Base-by-base conservation (phyloP, 2,888 invertebrate species). In the Drosophila infuscata region DNA sequence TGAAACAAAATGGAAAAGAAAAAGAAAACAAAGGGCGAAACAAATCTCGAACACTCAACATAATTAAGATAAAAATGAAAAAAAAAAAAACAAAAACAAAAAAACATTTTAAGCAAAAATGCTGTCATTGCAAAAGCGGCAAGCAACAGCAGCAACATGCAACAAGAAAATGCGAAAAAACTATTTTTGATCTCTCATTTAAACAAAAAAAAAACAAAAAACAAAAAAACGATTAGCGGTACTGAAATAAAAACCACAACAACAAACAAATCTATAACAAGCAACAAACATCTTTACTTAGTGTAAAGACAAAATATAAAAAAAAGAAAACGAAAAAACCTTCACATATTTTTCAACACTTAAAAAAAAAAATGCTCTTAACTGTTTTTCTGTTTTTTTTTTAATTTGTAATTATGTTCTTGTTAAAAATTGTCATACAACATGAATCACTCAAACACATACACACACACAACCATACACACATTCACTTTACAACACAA, bases 111-210 rank as follows among this genome's bases (percentile, higher is more conserved):
- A 66, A 56, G 29, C 59, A 59, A 60, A 43, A 64, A 60, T 69
- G 69, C 54, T 54, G 67, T 54, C 48, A 53, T 20, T 38, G 54
- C 32, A 54, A 70, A 49, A 61, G 33, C 25, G 25, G 25, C 25
- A 20, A 20, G 20, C 20, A 46, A 20, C 20, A 46, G 46, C 52
- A 68, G 51, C 64, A 83, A 74, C 58, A 78, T 46, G 46, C 46
- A 46, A 8, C 25, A 46, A 46, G 7, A 46, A 77, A 78, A 83
- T 71, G 82, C 89, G 86, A 90, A 73, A 83, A 76, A 63, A 89
- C 90, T 84, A 84, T 89, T 89, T 89, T 84, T 84, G 84, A 84
- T 84, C 84, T 84, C 84, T 88, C 79, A 88, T 82, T 82, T 74
- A 71, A 81, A 70, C 61, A 57, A 74, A 78, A 48, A 68, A 53